phyloP scores from a whole-genome alignment of 2,797 vertebrate genomes.

The Gastrophryne carolinensis region DNA sequence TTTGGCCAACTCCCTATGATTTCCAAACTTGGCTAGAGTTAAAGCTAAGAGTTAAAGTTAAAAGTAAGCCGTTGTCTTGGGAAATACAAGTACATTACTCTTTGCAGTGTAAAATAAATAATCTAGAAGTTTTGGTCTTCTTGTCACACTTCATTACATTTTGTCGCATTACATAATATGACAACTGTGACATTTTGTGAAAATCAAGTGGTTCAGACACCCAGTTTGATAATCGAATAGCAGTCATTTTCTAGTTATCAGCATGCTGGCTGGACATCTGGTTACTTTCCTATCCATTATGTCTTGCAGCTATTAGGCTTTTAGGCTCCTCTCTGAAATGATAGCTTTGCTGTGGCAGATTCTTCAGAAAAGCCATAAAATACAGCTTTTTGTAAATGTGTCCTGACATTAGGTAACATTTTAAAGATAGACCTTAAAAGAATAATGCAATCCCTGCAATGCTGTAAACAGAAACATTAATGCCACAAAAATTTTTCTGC shows the following conservation, averaged over 20 bases:
- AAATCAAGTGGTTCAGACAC: constrained; percentile 31
- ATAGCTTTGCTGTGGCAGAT: constrained; percentile 10
- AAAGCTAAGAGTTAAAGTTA: too few relatives aligned
- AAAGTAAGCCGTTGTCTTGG: too few relatives aligned
- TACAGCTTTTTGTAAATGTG: constrained; percentile 38
- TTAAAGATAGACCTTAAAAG: constrained; percentile 33
- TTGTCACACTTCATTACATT: constrained; percentile 32
- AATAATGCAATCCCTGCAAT: constrained; percentile 6
- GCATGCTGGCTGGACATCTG: constrained; percentile 20
- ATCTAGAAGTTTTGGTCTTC: neutral
- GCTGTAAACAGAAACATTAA: constrained; percentile 24
- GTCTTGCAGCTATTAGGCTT: constrained; percentile 29
- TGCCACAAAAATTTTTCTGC: constrained; percentile 5
- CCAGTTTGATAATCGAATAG: constrained; percentile 41
- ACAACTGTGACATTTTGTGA: constrained; percentile 42
- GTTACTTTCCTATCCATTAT: constrained; percentile 46
- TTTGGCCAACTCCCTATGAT: too few relatives aligned
- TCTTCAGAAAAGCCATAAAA: constrained; percentile 38
- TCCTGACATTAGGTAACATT: constrained; percentile 35
- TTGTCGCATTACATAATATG: constrained; percentile 39
- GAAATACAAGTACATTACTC: too few relatives aligned
- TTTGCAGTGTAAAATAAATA: neutral
- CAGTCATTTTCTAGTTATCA: constrained; percentile 41
- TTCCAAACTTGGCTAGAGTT: too few relatives aligned
- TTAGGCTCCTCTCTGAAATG: constrained; percentile 20